Base-by-base conservation (phyloP, 2,888 invertebrate genomes). In the Mamestra brassicae region DNA sequence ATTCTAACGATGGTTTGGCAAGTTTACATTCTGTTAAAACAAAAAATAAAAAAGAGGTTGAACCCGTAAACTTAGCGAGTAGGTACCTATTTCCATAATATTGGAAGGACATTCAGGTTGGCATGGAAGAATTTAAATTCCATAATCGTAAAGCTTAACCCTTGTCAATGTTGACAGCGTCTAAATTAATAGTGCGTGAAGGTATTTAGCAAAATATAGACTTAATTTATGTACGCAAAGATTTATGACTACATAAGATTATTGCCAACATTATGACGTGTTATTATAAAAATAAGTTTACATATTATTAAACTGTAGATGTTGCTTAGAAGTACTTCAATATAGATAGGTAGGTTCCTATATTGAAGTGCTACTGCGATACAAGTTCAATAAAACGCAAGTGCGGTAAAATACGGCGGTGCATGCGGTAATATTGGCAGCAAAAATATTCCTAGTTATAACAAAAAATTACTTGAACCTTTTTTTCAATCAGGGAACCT, bases 161-260 rank as follows among this genome's bases (percentile, higher is more conserved):
- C 94, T 93, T 93, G 90, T 94, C 94, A 92, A 89, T 89, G 92
- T 88, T 91, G 93, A 93, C 93, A 92, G 90, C 89, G 86, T 89
- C 90, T 92, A 93, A 94, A 94, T 93, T 93, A 93, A 94, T 94
- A 94, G 93, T 93, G 92, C 91, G 91, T 91, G 91, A 90, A 92
- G 92, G 92, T 92, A 93, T 93, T 93, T 92, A 90, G 89, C 90
- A 88, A 90, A 92, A 89, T 90, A 91, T 90, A 88, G 88, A 90
- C 88, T 88, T 87, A 88, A 86, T 87, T 87, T 85, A 84, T 88
- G 78, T 83, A 82, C 80, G 68, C 65, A 73, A 79, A 73, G 86
- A 88, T 89, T 89, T 86, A 89, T 87, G 73, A 76, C 63, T 71
- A 61, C 64, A 66, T 80, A 73, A 74, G 52, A 78, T 72, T 75